Conservation (phyloP, 1,140 invertebrate genomes). For the Drosophila willistoni region DNA sequence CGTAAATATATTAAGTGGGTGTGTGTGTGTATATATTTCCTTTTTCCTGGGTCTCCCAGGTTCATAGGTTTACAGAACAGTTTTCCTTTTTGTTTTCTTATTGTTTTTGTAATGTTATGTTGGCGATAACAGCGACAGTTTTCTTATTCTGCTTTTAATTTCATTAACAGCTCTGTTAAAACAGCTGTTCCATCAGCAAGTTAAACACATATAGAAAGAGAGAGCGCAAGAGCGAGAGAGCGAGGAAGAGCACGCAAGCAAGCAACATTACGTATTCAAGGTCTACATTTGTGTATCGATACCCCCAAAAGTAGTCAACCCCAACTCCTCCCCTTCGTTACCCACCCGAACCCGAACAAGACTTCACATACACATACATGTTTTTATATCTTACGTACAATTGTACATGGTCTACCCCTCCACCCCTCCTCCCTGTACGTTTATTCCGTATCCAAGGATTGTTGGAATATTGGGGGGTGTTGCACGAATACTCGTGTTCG, state of each 20-base stretch:
- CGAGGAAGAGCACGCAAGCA: slow-evolving; percentile 19
- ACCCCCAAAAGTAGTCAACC: slow-evolving; percentile 32
- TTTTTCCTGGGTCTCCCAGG: slow-evolving; percentile 10
- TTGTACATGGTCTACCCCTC: slow-evolving; percentile 34
- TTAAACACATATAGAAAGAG: not conserved
- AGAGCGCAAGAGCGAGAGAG: slow-evolving; percentile 1
- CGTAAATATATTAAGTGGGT: slow-evolving; percentile 23
- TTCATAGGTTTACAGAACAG: slow-evolving; percentile 1
- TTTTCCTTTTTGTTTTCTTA: slow-evolving; percentile 15
- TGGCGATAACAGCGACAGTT: not conserved
- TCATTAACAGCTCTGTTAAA: slow-evolving; percentile 51
- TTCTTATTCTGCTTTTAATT: slow-evolving; percentile 43
- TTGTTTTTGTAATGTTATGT: slow-evolving; percentile 3
- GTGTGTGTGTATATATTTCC: not conserved
- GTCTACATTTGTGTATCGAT: slow-evolving; percentile 72
- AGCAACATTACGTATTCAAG: slow-evolving; percentile 66
- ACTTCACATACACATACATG: not conserved
- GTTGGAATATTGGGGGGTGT: slow-evolving; percentile 1
- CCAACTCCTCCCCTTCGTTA: not conserved
- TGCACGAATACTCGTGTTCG: slow-evolving; percentile 20
- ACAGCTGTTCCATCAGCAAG: slow-evolving; percentile 44
- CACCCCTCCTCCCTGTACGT: slow-evolving; percentile 37
- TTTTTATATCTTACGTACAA: slow-evolving; percentile 23
- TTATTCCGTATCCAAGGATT: slow-evolving; percentile 1
- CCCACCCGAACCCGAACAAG: not conserved